Percentiles rank a stretch among this genome's conserved stretches.
Conservation (phyloP, 2,888 invertebrate genomes). For the Meliscaeva auricollis region DNA sequence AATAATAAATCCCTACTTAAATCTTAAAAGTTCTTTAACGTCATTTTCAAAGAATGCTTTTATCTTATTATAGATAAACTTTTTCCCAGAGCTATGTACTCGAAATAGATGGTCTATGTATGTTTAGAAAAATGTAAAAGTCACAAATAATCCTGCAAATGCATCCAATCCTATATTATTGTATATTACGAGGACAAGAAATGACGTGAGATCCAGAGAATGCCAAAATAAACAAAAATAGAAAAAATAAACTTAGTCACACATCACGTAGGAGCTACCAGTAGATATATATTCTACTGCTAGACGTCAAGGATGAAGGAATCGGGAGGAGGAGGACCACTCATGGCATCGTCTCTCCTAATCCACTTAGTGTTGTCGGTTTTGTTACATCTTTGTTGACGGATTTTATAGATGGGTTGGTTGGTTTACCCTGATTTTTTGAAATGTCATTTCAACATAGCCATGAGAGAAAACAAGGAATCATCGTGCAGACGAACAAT, state of each 20-base stretch:
- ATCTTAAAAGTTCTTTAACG: neutral
- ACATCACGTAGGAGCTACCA: slow-evolving; percentile 46
- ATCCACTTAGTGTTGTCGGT: slow-evolving; percentile 71
- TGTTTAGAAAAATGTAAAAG: slow-evolving; percentile 1
- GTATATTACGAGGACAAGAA: slow-evolving; percentile 19
- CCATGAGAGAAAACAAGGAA: neutral
- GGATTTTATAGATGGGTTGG: slow-evolving; percentile 33
- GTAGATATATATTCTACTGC: neutral
- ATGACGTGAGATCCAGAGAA: slow-evolving; percentile 18
- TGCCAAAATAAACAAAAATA: slow-evolving; percentile 25
- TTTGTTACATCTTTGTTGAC: slow-evolving; percentile 70
- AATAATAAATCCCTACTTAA: too few relatives aligned
- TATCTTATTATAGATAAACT: neutral
- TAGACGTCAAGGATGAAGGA: slow-evolving; percentile 10
- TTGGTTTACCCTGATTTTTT: slow-evolving; percentile 63
- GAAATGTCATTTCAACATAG: slow-evolving; percentile 21
- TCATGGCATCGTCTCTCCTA: slow-evolving; percentile 48
- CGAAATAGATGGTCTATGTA: too few relatives aligned
- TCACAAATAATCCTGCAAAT: slow-evolving; percentile 47
- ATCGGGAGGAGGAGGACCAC: neutral
- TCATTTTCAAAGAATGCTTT: neutral
- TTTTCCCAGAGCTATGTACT: too few relatives aligned
- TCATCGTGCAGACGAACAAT: slow-evolving; percentile 3
- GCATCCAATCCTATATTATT: slow-evolving; percentile 4
- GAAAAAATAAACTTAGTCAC: slow-evolving; percentile 44